A percentile compares a stretch with the other conserved stretches of the same genome.
Evolutionary conservation across 2,797 vertebrate genomes (phyloP).

Genomic region (Babyrousa celebensis): DNA sequence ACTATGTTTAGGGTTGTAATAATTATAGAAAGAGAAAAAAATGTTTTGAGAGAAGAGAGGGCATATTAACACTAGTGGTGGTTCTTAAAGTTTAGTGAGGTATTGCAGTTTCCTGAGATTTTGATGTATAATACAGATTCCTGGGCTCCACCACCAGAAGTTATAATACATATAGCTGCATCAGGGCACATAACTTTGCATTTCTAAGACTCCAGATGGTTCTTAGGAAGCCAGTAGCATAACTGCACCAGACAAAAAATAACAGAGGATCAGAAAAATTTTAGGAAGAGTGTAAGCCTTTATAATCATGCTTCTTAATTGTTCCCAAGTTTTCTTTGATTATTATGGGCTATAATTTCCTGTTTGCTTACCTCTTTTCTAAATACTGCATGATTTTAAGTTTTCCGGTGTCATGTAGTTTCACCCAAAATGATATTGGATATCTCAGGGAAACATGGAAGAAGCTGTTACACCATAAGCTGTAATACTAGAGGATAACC

Average conservation of each 20-base stretch:
- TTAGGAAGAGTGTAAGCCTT: not conserved
- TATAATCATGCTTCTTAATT: not conserved
- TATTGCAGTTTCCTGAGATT: not conserved
- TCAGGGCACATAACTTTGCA: not conserved
- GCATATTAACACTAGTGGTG: not conserved
- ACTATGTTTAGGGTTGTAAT: not conserved
- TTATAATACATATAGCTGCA: not conserved
- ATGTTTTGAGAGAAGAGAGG: not conserved
- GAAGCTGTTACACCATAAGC: not conserved
- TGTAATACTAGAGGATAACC: not conserved
- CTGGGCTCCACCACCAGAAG: not conserved
- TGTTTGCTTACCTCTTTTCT: not conserved
- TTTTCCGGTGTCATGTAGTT: not conserved
- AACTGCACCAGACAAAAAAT: not conserved
- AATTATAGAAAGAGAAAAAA: not conserved
- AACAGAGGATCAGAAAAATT: not conserved
- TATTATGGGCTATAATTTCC: not conserved
- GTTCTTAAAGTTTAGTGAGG: not conserved
- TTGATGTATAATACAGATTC: not conserved
- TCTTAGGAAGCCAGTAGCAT: not conserved
- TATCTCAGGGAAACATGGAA: not conserved
- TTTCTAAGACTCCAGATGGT: not conserved
- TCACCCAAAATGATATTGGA: not conserved
- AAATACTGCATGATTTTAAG: not conserved
- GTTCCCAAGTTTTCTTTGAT: not conserved